Conservation (phyloP, 1,140 invertebrate species). For the Sarcophaga peregrina region DNA sequence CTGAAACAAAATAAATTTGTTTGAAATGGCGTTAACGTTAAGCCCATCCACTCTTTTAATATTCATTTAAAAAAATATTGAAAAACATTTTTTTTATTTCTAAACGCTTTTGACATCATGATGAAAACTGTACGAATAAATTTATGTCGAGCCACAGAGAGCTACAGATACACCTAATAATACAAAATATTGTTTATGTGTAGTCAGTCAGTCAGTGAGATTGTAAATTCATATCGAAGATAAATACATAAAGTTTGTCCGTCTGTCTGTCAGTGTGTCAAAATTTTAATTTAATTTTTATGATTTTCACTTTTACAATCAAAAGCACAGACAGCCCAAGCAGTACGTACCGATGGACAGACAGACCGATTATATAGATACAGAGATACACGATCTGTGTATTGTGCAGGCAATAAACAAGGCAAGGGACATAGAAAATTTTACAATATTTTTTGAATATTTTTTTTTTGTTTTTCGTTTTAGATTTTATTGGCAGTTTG, state of each 20-base stretch:
- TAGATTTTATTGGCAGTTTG: not conserved
- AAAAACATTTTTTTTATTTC: too few relatives aligned
- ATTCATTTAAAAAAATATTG: not conserved
- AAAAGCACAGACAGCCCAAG: too few relatives aligned
- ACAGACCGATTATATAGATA: not conserved
- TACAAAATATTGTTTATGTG: not conserved
- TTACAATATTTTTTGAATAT: too few relatives aligned
- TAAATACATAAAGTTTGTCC: not conserved
- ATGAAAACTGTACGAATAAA: not conserved
- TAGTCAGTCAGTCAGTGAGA: too few relatives aligned
- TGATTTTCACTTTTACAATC: not conserved
- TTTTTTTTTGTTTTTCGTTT: not conserved
- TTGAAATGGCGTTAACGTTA: constrained; percentile 1
- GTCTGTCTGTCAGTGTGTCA: not conserved
- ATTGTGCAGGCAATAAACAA: not conserved
- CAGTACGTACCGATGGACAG: not conserved
- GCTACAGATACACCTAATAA: not conserved
- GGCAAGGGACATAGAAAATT: not conserved
- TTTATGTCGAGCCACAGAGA: too few relatives aligned
- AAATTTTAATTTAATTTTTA: constrained; percentile 10
- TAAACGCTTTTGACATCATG: not conserved
- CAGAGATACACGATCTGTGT: not conserved
- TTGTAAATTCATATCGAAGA: not conserved
- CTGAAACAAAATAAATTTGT: too few relatives aligned
- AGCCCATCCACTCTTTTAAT: constrained; percentile 2